A percentile compares a stretch with the other conserved stretches of the same genome.
Evolutionary conservation across 2,113 vertebrate genomes (phyloP).

Genomic region (Poeciliopsis turrubarensis): DNA sequence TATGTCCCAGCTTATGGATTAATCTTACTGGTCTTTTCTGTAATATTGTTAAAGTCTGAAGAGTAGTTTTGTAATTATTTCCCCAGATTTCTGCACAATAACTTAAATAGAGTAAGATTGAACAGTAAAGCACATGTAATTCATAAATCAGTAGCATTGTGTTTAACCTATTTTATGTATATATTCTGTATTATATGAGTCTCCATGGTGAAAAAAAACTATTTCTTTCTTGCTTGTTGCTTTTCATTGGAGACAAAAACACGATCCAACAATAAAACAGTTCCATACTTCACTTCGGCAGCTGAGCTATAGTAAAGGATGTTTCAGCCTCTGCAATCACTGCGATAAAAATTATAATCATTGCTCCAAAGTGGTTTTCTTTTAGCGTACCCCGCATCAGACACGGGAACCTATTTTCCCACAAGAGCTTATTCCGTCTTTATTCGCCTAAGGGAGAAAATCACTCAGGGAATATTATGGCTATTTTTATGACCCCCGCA

Average conservation of each 20-base stretch:
- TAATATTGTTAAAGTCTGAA: too few relatives aligned
- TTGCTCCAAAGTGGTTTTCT: constrained; percentile 14
- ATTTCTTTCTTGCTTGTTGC: not conserved
- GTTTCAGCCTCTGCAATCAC: not conserved
- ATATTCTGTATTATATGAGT: too few relatives aligned
- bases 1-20: too few relatives aligned
- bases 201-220: too few relatives aligned
- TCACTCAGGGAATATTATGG: constrained; percentile 44
- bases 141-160: too few relatives aligned
- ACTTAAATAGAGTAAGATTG: too few relatives aligned
- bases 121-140: too few relatives aligned
- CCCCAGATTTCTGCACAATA: too few relatives aligned
- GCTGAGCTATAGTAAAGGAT: not conserved
- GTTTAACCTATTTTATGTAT: too few relatives aligned
- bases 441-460: constrained; percentile 46
- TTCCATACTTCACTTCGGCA: not conserved
- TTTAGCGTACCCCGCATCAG: not conserved
- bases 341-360: not conserved
- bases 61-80: too few relatives aligned
- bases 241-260: not conserved
- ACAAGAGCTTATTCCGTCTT: constrained; percentile 37
- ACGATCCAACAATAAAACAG: not conserved
- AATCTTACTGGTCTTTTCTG: too few relatives aligned
- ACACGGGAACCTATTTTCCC: constrained; percentile 16
- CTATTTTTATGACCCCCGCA: constrained; percentile 37